Conservation (phyloP, 2,888 invertebrate species). For the Leucania comma region DNA sequence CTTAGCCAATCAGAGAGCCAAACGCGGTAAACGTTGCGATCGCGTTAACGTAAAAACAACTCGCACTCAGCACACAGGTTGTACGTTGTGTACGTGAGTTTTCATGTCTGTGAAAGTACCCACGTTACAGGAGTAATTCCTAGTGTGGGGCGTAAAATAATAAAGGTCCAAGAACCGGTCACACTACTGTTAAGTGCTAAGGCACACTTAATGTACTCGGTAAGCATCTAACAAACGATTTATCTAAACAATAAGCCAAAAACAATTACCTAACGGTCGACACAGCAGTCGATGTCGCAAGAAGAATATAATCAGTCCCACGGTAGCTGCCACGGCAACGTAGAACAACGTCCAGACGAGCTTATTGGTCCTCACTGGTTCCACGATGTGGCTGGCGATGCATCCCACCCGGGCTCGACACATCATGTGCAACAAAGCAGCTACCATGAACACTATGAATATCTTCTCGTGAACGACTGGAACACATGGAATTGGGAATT, state of each 20-base stretch:
- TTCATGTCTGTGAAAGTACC: too few species aligned
- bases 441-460: conserved; percentile 97
- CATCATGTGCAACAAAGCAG: conserved; percentile 95
- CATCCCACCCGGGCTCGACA: conserved; percentile 87
- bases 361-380: conserved; percentile 92
- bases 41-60: too few species aligned
- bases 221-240: background rate
- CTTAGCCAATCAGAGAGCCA: too few species aligned
- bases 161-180: background rate
- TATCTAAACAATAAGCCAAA: conserved; percentile 12
- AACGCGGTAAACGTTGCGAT: too few species aligned
- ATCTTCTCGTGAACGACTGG: conserved; percentile 97
- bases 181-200: background rate
- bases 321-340: conserved; percentile 94
- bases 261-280: conserved; percentile 95
- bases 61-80: too few species aligned
- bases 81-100: too few species aligned
- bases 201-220: background rate
- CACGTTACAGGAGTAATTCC: too few species aligned
- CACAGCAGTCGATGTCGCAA: conserved; percentile 97
- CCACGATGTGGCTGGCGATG: conserved; percentile 83
- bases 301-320: conserved; percentile 96
- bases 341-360: conserved; percentile 92
- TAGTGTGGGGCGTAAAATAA: too few species aligned
- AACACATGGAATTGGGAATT: conserved; percentile 73